These are phyloP conservation scores for Syngnathoides biaculeatus DNA, from an alignment of 2,113 vertebrate species.

Conservation along the genomic window DNA sequence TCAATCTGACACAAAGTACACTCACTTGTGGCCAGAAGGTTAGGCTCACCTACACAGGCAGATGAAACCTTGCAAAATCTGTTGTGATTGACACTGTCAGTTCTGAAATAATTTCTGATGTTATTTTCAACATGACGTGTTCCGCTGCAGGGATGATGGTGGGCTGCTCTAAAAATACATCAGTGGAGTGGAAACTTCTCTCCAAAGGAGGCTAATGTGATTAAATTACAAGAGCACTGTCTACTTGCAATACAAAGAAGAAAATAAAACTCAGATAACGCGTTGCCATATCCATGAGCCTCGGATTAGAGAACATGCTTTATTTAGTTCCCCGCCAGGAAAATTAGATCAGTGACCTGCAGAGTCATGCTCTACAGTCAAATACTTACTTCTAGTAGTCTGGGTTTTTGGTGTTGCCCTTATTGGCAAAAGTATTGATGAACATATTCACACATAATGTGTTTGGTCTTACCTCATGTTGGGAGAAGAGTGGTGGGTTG, in stretches of 20 bases:
- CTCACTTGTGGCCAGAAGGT: neutral
- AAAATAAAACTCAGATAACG: constrained; percentile 54
- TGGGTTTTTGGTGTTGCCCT: constrained; percentile 22
- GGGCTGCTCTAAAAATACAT: constrained; percentile 31
- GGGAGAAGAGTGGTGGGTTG: constrained; percentile 67
- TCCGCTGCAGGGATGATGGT: constrained; percentile 9
- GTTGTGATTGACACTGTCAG: neutral
- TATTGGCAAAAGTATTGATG: constrained; percentile 19
- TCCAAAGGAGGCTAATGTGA: constrained; percentile 39
- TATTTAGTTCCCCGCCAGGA: constrained; percentile 47
- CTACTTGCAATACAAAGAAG: constrained; percentile 49
- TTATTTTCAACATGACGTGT: constrained; percentile 3
- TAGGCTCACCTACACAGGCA: neutral
- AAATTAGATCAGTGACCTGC: constrained; percentile 61
- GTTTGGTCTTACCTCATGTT: constrained; percentile 62
- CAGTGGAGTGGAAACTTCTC: constrained; percentile 46
- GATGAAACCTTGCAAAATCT: neutral
- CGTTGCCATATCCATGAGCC: constrained; percentile 44
- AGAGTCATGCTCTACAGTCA: constrained; percentile 28
- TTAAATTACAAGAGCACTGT: constrained; percentile 43
- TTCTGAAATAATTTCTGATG: constrained; percentile 1
- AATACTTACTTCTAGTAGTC: constrained; percentile 22
- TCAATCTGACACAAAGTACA: neutral
- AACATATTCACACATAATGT: neutral
- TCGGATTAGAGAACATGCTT: constrained; percentile 48